phyloP scores from a whole-genome alignment of 2,797 vertebrate species.

The Falco naumanni region DNA sequence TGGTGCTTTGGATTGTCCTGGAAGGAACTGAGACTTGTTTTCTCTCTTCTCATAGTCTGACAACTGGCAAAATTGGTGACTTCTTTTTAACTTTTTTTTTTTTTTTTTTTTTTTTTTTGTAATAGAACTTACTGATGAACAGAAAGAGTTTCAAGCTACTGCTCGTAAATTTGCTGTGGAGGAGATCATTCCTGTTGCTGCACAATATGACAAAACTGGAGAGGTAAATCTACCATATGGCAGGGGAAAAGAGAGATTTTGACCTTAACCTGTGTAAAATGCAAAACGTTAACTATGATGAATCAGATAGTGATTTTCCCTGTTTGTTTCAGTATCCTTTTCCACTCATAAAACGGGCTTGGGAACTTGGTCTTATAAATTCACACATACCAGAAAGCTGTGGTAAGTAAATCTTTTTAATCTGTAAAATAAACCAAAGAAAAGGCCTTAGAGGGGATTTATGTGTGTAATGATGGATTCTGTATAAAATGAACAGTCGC shows the following conservation, averaged over 20 bases:
- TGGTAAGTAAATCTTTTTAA: slow-evolving; percentile 74
- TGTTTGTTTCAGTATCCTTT: slow-evolving; percentile 85
- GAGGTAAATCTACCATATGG: slow-evolving; percentile 79
- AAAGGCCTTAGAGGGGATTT: background rate
- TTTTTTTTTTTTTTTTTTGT: background rate
- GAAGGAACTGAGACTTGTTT: background rate
- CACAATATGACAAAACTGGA: slow-evolving; percentile 85
- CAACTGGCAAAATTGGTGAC: background rate
- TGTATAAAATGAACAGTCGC: background rate
- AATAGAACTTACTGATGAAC: slow-evolving; percentile 87
- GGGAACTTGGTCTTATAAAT: slow-evolving; percentile 93
- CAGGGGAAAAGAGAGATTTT: background rate
- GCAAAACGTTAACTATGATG: background rate
- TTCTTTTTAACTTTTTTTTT: background rate
- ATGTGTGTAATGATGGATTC: background rate
- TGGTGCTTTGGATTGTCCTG: background rate
- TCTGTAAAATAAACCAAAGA: background rate
- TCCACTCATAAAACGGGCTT: slow-evolving; percentile 88
- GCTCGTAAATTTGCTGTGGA: slow-evolving; percentile 90
- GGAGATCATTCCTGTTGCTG: slow-evolving; percentile 86
- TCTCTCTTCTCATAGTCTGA: background rate
- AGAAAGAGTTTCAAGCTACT: slow-evolving; percentile 90
- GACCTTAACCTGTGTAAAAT: background rate
- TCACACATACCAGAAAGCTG: slow-evolving; percentile 87
- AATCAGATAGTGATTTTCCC: background rate